Evolutionary conservation across 2,113 vertebrate genomes (phyloP), one percentile per base, ranked within the genome.

Genomic region (Platysternon megacephalum): DNA sequence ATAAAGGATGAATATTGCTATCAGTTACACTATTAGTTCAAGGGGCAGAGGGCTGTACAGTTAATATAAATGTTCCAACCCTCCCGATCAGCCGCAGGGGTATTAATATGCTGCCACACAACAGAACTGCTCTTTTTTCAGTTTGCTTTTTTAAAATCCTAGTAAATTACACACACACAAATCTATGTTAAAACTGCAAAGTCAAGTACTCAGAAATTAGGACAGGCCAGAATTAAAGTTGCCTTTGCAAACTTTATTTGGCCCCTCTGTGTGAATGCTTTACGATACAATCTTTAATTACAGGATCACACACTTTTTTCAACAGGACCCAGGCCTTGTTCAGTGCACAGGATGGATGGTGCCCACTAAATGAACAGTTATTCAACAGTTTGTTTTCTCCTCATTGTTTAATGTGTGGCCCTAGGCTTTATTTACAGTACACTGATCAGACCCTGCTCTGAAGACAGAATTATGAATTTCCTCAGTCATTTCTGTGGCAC

Each of bases 231-330:
- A 96, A 65, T 21, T 49, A 94, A 86, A 44, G 1, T 0, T 8
- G 87, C 17, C 8, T 5, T 44, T n/a, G 10, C 32, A 48, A 12
- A 32, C 0, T 53, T 53, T 22, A 53, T 53, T 53, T 53, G 52
- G 52, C 21, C 21, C 21, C 52, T 53, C 52, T 22, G 21, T 21
- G 52, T 22, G 52, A 53, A 53, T 53, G 1, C 2, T 42, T 26
- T 22, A 28, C 2, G 1, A 52, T 1, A 0, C 1, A 56, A 35
- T 58, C 76, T 89, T 49, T 19, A 42, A 19, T 28, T 82, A n/a
- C 55, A 86, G 72, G 21, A 0, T 0, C 10, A 61, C 11, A 22
- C 55, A 28, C 17, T 58, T 39, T 72, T 17, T 89, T 46, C 65
- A 86, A 35, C 35, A 95, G 7, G 29, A 82, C 3, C 26, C 6